These are phyloP conservation scores for Neolamprologus falcicula DNA, from an alignment of 2,113 vertebrate species.

Conservation along the genomic window DNA sequence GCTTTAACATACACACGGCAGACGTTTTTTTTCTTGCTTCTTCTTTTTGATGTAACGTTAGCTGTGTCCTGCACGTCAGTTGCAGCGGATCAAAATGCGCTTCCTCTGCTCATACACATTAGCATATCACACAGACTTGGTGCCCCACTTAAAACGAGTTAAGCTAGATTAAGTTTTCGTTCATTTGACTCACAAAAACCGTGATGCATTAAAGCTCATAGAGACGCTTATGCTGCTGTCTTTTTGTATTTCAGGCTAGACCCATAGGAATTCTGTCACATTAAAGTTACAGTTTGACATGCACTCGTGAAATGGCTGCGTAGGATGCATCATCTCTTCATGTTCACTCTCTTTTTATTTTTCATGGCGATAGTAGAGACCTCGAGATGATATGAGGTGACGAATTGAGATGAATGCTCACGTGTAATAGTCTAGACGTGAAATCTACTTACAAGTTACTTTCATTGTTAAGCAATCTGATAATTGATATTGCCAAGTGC, in stretches of 20 bases:
- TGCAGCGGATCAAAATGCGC: neutral
- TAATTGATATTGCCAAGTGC: neutral
- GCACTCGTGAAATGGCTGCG: neutral
- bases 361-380: neutral
- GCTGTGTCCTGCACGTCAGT: neutral
- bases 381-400: neutral
- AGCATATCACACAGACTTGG: neutral
- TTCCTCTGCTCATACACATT: neutral
- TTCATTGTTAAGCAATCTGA: neutral
- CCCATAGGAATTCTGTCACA: fast-evolving
- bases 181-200: neutral
- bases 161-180: neutral
- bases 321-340: neutral
- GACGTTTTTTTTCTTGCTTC: neutral
- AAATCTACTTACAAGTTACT: neutral
- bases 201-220: neutral
- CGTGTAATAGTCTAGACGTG: neutral
- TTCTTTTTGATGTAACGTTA: neutral
- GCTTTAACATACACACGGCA: neutral
- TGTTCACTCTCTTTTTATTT: neutral
- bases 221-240: neutral
- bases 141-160: neutral
- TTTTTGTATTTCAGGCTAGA: neutral
- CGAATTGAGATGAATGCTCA: neutral
- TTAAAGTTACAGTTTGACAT: neutral